Percentiles rank a stretch among this genome's conserved stretches.
phyloP scores from a whole-genome alignment of 2,888 invertebrate genomes.

The Stenichneumon culpator region DNA sequence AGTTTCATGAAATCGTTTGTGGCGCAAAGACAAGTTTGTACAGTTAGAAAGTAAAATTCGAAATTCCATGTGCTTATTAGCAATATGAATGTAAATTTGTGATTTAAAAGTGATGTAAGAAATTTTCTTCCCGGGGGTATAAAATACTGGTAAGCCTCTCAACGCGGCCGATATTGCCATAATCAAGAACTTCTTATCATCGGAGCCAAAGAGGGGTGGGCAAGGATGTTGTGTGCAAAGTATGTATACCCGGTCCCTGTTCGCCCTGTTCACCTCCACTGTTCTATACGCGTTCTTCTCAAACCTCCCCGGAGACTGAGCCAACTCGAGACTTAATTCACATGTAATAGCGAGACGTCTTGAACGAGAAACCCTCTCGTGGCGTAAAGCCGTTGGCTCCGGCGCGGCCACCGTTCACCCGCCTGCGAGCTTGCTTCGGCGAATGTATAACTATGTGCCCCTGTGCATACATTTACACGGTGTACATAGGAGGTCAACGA shows the following conservation, averaged over 20 bases:
- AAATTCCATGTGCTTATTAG: background rate
- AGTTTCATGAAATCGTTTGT: too few species aligned
- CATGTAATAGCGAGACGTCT: slow-evolving; percentile 55
- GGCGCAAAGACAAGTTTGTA: background rate
- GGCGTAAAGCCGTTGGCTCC: slow-evolving; percentile 39
- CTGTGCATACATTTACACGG: background rate
- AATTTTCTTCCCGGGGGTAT: background rate
- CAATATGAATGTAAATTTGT: background rate
- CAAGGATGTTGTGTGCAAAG: background rate
- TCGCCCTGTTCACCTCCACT: background rate
- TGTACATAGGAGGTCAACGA: slow-evolving; percentile 6
- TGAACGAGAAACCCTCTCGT: slow-evolving; percentile 41
- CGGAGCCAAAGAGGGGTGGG: slow-evolving; percentile 4
- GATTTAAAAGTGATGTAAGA: background rate
- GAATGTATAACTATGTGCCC: slow-evolving; percentile 28
- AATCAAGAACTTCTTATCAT: slow-evolving; percentile 68
- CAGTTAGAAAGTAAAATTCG: background rate
- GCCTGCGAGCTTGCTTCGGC: background rate
- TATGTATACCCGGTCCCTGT: slow-evolving; percentile 8
- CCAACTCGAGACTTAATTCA: slow-evolving; percentile 60
- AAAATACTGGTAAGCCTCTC: slow-evolving; percentile 17
- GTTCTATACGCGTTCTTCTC: slow-evolving; percentile 7
- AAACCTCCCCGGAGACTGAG: slow-evolving; percentile 33
- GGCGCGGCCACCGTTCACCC: slow-evolving; percentile 2
- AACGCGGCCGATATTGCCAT: slow-evolving; percentile 34